These are phyloP conservation scores for Xiphorhynchus elegans DNA, from an alignment of 2,113 vertebrate species.

Conservation along the genomic window DNA sequence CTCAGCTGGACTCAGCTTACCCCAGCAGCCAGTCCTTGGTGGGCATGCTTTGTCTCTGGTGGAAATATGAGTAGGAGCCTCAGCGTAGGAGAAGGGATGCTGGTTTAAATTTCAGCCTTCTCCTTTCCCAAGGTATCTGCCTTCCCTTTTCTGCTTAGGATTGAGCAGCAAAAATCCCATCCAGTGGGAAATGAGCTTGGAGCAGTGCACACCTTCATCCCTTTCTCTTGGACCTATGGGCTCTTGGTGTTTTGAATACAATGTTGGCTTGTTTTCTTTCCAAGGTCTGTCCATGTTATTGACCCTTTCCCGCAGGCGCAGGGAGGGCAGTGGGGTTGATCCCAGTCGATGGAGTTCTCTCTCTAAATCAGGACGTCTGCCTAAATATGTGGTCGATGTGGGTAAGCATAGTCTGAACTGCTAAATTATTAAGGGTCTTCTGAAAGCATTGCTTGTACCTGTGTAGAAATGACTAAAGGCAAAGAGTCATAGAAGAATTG, in stretches of 20 bases:
- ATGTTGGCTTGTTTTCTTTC: background rate
- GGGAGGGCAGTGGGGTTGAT: background rate
- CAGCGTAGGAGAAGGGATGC: background rate
- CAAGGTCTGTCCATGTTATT: background rate
- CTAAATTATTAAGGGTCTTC: background rate
- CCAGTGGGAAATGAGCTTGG: rapidly evolving
- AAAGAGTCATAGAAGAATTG: background rate
- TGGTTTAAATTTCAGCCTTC: background rate
- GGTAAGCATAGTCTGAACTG: constrained; percentile 10
- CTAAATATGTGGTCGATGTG: background rate
- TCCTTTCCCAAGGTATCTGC: background rate
- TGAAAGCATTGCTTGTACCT: background rate
- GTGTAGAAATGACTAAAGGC: background rate
- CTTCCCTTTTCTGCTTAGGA: background rate
- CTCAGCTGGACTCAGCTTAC: rapidly evolving
- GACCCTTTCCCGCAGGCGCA: background rate
- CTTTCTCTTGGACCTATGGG: background rate
- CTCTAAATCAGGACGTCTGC: background rate
- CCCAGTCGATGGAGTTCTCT: background rate
- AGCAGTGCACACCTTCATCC: background rate
- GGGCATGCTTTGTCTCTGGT: background rate
- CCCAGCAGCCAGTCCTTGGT: rapidly evolving
- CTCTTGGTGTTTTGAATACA: background rate
- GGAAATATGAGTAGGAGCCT: background rate
- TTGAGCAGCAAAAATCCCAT: background rate